Percentiles rank a stretch among this genome's conserved stretches.
Evolutionary conservation across 2,888 invertebrate species (phyloP).

Genomic region (Drosophila algonquin): DNA sequence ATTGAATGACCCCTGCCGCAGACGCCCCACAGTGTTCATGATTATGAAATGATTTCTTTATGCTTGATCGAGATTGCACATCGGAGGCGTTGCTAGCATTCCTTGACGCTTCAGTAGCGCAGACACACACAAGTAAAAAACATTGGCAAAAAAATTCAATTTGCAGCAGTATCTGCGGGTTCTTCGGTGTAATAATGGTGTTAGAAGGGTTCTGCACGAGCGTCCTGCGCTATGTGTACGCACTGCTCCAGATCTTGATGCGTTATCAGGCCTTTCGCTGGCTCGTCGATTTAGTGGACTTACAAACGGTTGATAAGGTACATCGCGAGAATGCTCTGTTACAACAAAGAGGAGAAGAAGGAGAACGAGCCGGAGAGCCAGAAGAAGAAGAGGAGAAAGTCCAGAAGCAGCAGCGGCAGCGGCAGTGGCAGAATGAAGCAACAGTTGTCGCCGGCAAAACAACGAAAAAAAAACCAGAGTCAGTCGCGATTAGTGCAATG

Average conservation of each 20-base stretch:
- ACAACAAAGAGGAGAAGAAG: slow-evolving; percentile 24
- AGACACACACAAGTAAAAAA: slow-evolving; percentile 14
- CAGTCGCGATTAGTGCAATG: slow-evolving; percentile 58
- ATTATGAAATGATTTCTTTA: slow-evolving; percentile 24
- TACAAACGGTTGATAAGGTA: slow-evolving; percentile 50
- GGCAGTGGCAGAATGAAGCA: slow-evolving; percentile 2
- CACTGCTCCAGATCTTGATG: slow-evolving; percentile 62
- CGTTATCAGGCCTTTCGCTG: slow-evolving; percentile 73
- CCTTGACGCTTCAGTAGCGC: slow-evolving; percentile 22
- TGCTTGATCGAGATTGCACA: slow-evolving; percentile 31
- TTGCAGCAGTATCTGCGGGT: slow-evolving; percentile 17
- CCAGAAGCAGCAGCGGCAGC: slow-evolving; percentile 7
- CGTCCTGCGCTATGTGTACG: slow-evolving; percentile 43
- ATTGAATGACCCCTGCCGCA: neutral
- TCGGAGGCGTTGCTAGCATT: slow-evolving; percentile 16
- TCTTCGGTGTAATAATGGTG: slow-evolving; percentile 61
- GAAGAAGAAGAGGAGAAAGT: slow-evolving; percentile 24
- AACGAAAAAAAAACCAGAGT: slow-evolving; percentile 14
- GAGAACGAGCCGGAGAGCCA: slow-evolving; percentile 37
- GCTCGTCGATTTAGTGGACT: slow-evolving; percentile 58
- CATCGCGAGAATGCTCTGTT: slow-evolving; percentile 19
- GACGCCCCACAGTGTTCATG: slow-evolving; percentile 11
- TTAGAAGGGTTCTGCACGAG: slow-evolving; percentile 56
- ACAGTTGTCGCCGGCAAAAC: neutral
- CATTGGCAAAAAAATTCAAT: slow-evolving; percentile 8